Evolutionary conservation across 2,797 vertebrate species (phyloP).

Genomic region (Myotis pilosus): DNA sequence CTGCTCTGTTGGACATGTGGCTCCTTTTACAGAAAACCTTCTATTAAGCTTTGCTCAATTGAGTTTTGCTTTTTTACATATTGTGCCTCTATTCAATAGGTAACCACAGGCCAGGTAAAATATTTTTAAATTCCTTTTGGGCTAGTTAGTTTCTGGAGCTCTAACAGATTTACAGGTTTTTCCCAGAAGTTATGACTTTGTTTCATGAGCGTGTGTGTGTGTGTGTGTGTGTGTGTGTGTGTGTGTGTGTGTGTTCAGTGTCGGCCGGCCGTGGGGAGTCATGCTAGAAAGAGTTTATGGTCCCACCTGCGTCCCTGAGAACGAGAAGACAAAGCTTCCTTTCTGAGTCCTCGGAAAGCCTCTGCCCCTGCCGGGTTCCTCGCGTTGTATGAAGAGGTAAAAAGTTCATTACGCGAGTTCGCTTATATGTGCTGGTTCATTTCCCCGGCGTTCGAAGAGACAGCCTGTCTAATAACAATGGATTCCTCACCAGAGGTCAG

Average conservation of each 20-base stretch:
- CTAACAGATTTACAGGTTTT: slow-evolving; percentile 64
- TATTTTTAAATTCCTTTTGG: slow-evolving; percentile 85
- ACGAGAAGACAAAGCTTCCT: slow-evolving; percentile 77
- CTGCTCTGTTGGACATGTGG: not conserved
- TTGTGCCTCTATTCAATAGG: slow-evolving; percentile 76
- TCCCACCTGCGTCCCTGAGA: slow-evolving; percentile 79
- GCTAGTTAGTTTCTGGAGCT: slow-evolving; percentile 83
- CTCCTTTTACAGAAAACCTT: slow-evolving; percentile 69
- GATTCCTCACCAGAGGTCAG: not conserved
- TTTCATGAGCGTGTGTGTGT: slow-evolving; percentile 76
- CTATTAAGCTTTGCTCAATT: slow-evolving; percentile 64
- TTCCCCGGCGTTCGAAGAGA: not conserved
- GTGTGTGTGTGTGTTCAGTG: not conserved
- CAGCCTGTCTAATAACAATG: not conserved
- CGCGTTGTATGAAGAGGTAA: slow-evolving; percentile 52
- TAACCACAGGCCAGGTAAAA: slow-evolving; percentile 84
- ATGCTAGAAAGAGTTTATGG: slow-evolving; percentile 82
- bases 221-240: not conserved
- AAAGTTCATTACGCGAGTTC: slow-evolving; percentile 52
- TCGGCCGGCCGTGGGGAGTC: slow-evolving; percentile 37
- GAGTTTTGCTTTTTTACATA: slow-evolving; percentile 64
- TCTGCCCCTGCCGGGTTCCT: slow-evolving; percentile 42
- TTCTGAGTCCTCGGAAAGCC: slow-evolving; percentile 77
- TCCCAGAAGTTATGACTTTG: slow-evolving; percentile 80
- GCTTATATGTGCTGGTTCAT: not conserved